Conservation (phyloP, 2,888 invertebrate genomes). For the Drosophila bunnanda region DNA sequence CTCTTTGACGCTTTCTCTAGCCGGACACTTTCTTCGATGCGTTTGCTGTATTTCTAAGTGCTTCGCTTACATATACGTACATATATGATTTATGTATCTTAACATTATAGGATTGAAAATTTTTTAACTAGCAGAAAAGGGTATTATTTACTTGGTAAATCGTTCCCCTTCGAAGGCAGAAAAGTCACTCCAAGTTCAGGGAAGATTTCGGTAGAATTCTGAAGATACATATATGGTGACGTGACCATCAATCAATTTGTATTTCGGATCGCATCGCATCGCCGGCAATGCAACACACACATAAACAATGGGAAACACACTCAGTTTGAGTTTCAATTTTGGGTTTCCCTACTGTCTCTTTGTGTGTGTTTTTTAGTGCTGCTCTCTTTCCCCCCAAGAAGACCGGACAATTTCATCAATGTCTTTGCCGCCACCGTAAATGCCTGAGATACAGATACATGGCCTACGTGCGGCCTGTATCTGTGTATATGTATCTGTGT, state of each 20-base stretch:
- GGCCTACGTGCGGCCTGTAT: neutral
- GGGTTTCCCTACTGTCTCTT: neutral
- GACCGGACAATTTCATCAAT: slow-evolving; percentile 30
- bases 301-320: slow-evolving; percentile 21
- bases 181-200: neutral
- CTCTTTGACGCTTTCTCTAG: slow-evolving; percentile 2
- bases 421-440: slow-evolving; percentile 33
- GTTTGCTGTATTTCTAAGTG: neutral
- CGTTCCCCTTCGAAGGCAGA: no score
- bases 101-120: no score
- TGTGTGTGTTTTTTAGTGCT: slow-evolving; percentile 14
- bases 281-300: slow-evolving; percentile 17
- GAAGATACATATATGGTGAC: slow-evolving; percentile 4
- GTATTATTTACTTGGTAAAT: neutral
- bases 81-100: neutral
- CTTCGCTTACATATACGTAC: neutral
- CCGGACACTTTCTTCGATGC: slow-evolving; percentile 16
- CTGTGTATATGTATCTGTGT: slow-evolving; percentile 3
- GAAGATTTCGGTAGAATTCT: slow-evolving; percentile 7
- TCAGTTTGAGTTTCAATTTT: slow-evolving; percentile 33
- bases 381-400: slow-evolving; percentile 5
- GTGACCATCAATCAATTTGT: slow-evolving; percentile 38
- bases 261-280: slow-evolving; percentile 12
- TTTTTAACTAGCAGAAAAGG: neutral
- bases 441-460: slow-evolving; percentile 29